phyloP scores from a whole-genome alignment of 2,113 vertebrate genomes.

The Pampusana beccarii region DNA sequence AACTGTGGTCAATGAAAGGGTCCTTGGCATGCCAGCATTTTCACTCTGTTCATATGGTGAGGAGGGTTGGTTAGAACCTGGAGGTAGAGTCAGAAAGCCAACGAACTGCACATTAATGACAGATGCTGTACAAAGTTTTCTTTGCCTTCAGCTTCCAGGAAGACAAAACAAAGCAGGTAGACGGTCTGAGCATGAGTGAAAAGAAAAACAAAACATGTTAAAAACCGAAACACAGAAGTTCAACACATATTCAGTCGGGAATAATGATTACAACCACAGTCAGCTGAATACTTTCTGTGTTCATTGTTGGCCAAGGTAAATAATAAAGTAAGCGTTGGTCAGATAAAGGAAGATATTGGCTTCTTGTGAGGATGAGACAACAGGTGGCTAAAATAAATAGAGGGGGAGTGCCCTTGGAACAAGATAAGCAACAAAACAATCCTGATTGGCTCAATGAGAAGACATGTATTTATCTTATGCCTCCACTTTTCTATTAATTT shows the following conservation, averaged over 20 bases:
- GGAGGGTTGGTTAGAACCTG: background rate
- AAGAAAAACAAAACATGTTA: background rate
- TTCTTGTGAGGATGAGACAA: background rate
- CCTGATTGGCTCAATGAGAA: conserved; percentile 42
- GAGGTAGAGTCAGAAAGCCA: background rate
- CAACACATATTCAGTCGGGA: background rate
- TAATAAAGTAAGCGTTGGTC: background rate
- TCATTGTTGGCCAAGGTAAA: background rate
- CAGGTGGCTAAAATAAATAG: conserved; percentile 23
- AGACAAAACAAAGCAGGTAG: background rate
- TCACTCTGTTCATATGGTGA: background rate
- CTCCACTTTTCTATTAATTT: background rate
- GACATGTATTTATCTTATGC: background rate
- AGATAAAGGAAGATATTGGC: background rate
- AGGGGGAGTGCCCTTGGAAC: background rate
- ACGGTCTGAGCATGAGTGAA: background rate
- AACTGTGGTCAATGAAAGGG: background rate
- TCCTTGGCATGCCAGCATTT: background rate
- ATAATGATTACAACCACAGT: background rate
- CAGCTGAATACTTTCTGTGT: background rate
- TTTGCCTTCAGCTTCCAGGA: background rate
- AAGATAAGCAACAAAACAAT: conserved; percentile 1
- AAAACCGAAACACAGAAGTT: background rate
- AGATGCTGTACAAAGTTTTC: background rate
- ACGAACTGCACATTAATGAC: background rate